Base-by-base conservation (phyloP, 2,888 invertebrate genomes). In the Hybos culiciformis region DNA sequence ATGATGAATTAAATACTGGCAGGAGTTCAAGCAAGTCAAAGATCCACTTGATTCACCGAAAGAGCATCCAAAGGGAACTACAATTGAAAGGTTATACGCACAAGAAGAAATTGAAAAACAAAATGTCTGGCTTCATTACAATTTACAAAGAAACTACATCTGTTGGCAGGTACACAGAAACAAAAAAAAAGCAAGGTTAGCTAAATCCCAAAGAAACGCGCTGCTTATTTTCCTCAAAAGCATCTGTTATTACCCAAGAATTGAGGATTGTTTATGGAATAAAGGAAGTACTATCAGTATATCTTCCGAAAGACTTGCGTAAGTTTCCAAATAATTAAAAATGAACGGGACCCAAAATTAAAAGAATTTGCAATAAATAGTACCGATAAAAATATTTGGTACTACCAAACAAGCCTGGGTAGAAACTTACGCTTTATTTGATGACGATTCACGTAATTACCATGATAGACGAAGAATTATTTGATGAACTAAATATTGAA, bases 321-420 rank as follows among this genome's bases (percentile, higher is more conserved):
- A 29, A 29, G 12, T 29, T 29, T 29, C 2, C 29, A 5, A n/a
- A 29, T 5, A 29, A n/a, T 29, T n/a, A 29, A 29, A n/a, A 12
- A 29, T 29, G 26, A 26, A 6, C 9, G 26, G 7, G 26, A 26
- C 12, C 7, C 26, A 5, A 26, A 12, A 26, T 26, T 26, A 26
- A 9, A 12, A 26, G 4, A 26, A 26, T 26, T 26, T 26, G 9
- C 26, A 26, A 26, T 26, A 45, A 26, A 37, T 49, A n/a, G 6
- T 50, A 15, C 46, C 48, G 1, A 32, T 47, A 4, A 46, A 42
- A 7, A 8, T 48, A 5, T 37, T 20, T 31, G 45, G 45, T 3
- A 36, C 39, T n/a, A 24, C 26, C 3, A 19, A 29, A 29, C 3
- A n/a, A n/a, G 4, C 12, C 12, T 29, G 29, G 29, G 6, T 29